Base-by-base conservation (phyloP, 2,888 invertebrate species). In the Ptilodon capucinus region DNA sequence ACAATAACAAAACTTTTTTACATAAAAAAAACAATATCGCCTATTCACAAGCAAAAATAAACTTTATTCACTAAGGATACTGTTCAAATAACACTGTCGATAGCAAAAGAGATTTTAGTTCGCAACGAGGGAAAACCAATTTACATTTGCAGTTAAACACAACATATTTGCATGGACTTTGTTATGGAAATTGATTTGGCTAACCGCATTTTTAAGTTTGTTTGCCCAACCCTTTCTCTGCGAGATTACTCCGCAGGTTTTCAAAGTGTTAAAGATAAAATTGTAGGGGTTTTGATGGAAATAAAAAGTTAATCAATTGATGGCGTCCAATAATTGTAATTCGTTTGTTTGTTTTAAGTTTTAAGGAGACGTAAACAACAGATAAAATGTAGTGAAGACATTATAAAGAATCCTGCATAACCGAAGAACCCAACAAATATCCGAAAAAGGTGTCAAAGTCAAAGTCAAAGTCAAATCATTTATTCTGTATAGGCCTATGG, bases 181-280 rank as follows among this genome's bases (percentile, higher is more conserved):
- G 59, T 57, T 51, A 0, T 36, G 44, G 17, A 21, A 19, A 44
- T 39, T 36, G 25, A 42, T 46, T 51, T 57, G 42, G 16, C 4
- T 17, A 21, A 38, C 34, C 17, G 51, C 51, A 62, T 51, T 23
- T 16, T 19, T 39, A 60, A 47, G 34, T 50, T 64, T 51, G 54
- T 42, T n/a, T 2, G 14, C 32, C 35, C 21, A 62, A 64, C 65
- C 54, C 60, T 55, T 64, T 62, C 45, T 53, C 30, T 57, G 54
- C 49, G 21, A n/a, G 56, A 62, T 52, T 64, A 64, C 60, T 51
- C 56, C 61, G 64, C 62, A 61, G 56, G 51, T 53, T 64, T 61
- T 57, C 53, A 14, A 56, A 55, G 46, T 56, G 51, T 56, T 56
- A 58, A 49, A 53, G 52, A 59, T 54, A 46, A 46, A 48, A 34